Evolutionary conservation across 2,797 vertebrate species (phyloP), one percentile per base, ranked within the genome.

Genomic region (Lepilemur ruficaudatus): DNA sequence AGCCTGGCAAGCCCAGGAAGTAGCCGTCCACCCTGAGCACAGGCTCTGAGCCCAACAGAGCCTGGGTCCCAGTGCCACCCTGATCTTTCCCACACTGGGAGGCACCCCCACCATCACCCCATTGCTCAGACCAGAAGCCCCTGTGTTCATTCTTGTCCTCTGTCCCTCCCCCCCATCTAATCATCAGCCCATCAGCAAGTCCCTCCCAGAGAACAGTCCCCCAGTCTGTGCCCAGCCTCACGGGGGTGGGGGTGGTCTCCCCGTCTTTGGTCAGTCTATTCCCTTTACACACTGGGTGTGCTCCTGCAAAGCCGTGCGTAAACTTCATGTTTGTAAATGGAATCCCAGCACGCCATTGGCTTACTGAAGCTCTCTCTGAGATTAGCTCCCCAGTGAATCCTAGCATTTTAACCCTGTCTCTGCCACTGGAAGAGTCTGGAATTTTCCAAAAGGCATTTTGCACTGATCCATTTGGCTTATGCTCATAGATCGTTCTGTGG

Each of bases 391-490:
- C 84, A 22, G 83, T 8, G 43, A 89, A 80, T 76, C 35, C 15
- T 80, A n/a, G 83, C 32, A 41, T 91, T 79, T 94, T 85, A 97
- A 96, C 89, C 32, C 75, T 79, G 15, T 23, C 32, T 78, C 79
- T 48, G 59, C 50, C 70, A 7, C 52, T 48, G 57, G 81, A 76
- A 82, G 46, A 65, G n/a, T 46, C 85, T 50, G 67, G 94, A 82
- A 80, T 89, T 91, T 92, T 91, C 91, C 65, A 59, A 22, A 93
- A 86, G 25, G 52, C 13, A 4, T 32, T 86, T 82, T 83, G 80
- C 73, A 30, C 28, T 10, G 57, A 93, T 41, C 35, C 50, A 7
- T 38, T 43, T 20, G 5, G 61, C 57, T 50, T 32, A 3, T 10
- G 32, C 57, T 14, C n/a, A 0, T 0, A 10, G 50, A 67, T 12